Percentiles rank a stretch among this genome's conserved stretches.
phyloP scores from a whole-genome alignment of 2,888 invertebrate species.

The Cotesia congregata region DNA sequence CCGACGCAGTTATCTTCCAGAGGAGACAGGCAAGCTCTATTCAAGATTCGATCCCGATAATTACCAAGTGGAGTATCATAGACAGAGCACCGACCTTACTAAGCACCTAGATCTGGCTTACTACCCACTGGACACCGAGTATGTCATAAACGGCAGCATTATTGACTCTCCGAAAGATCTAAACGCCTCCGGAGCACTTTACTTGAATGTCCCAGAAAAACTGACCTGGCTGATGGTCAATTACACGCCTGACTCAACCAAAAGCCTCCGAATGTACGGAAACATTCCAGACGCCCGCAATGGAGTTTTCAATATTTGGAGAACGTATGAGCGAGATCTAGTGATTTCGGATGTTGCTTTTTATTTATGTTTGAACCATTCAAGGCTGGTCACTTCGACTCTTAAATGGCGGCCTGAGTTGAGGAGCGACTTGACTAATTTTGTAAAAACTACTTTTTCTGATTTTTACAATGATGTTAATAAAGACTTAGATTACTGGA shows the following conservation, averaged over 20 bases:
- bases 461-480: constrained; percentile 72
- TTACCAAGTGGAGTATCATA: constrained; percentile 77
- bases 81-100: constrained; percentile 69
- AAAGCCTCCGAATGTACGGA: constrained; percentile 81
- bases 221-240: constrained; percentile 78
- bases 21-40: constrained; percentile 73
- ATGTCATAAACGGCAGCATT: constrained; percentile 74
- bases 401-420: constrained; percentile 85
- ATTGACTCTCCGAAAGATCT: constrained; percentile 73
- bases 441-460: constrained; percentile 68
- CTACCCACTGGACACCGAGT: constrained; percentile 71
- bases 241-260: constrained; percentile 79
- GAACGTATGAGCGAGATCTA: constrained; percentile 83
- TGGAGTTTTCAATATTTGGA: constrained; percentile 83
- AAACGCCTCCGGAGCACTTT: constrained; percentile 75
- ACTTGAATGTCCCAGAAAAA: constrained; percentile 74
- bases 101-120: constrained; percentile 74
- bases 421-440: constrained; percentile 74
- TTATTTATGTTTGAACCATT: constrained; percentile 86
- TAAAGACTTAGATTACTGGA: constrained; percentile 75
- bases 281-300: constrained; percentile 83
- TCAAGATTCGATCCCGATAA: constrained; percentile 73
- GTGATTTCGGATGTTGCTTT: constrained; percentile 83
- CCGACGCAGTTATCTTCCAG: constrained; percentile 73
- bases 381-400: constrained; percentile 84